Evolutionary conservation across 92 coral and sea anemone species (phyloP), one percentile per base, ranked within the genome.

Genomic region (Pocillopora grandis): DNA sequence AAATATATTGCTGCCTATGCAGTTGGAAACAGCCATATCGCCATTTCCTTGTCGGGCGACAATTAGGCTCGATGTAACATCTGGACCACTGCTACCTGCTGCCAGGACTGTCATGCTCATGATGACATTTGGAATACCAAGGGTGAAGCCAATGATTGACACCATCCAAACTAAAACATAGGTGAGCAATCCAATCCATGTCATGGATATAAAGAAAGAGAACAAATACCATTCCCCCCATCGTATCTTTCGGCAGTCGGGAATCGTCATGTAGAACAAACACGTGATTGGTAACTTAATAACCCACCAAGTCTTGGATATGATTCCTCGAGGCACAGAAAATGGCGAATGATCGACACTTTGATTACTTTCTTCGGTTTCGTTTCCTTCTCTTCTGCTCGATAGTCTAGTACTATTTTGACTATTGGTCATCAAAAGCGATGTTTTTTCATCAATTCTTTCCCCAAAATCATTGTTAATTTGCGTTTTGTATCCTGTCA

Each of bases 81-180:
- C 98, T 13, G 98, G 98, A 20, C 91, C 91, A 49, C 98, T 91
- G 76, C 90, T 89, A 13, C 98, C 98, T 12, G 95, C 95, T 11
- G 98, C 98, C 19, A 93, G 89, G 79, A 93, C 89, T n/a, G 98
- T 93, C 3, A 93, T 80, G 16, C 98, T 93, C 98, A 91, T 91
- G 73, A 93, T 84, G 60, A 89, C 95, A 75, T 89, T 95, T 15
- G 98, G 98, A 71, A 93, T 89, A 58, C 86, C 90, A 59, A 93
- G 84, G 17, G 98, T 91, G 75, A 83, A 93, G n/a, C 98, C 93
- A 62, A 93, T 93, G 36, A 93, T 85, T 6, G 92, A 77, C 16
- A 93, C 95, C 95, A 93, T 93, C 98, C 98, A 93, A 12, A 93
- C 98, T 3, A 93, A 89, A 8, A 89, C 60, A 56, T 93, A 93